A percentile compares a stretch with the other conserved stretches of the same genome.
These are phyloP conservation scores for Pheosia gnoma DNA, from an alignment of 2,888 invertebrate genomes.

Conservation along the genomic window DNA sequence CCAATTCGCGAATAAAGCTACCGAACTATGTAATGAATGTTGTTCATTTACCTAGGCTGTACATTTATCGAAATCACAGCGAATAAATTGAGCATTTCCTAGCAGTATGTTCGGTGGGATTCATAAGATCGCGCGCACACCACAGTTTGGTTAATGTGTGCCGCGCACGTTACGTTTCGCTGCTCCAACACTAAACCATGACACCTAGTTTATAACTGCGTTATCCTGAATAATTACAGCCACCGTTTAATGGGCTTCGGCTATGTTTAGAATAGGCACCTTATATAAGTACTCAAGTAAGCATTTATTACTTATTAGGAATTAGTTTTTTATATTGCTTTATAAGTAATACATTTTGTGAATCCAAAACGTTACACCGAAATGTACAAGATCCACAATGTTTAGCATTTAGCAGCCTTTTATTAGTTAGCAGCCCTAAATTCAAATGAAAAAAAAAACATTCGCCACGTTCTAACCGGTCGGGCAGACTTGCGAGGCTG, in stretches of 20 bases:
- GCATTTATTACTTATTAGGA: neutral
- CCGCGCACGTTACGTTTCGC: conserved; percentile 47
- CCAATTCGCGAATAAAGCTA: no score
- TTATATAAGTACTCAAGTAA: neutral
- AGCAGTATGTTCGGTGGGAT: conserved; percentile 33
- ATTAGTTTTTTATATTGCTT: no score
- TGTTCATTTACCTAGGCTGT: no score
- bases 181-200: conserved; percentile 30
- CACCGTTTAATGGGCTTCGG: conserved; percentile 3
- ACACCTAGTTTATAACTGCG: conserved; percentile 41
- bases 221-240: conserved; percentile 12
- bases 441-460: no score
- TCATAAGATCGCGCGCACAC: conserved; percentile 41
- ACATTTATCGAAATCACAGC: conserved; percentile 8
- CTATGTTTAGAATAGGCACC: neutral
- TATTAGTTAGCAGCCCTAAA: no score
- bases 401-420: no score
- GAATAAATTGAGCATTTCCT: conserved; percentile 8
- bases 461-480: no score
- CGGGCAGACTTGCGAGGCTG: no score
- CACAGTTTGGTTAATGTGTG: conserved; percentile 39
- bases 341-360: no score
- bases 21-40: no score
- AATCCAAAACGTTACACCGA: no score
- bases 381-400: no score